A percentile compares a stretch with the other conserved stretches of the same genome.
Conservation (phyloP, 30 jellyfish, hydroid and myxozoan species). For the Nemopilema nomurai region DNA sequence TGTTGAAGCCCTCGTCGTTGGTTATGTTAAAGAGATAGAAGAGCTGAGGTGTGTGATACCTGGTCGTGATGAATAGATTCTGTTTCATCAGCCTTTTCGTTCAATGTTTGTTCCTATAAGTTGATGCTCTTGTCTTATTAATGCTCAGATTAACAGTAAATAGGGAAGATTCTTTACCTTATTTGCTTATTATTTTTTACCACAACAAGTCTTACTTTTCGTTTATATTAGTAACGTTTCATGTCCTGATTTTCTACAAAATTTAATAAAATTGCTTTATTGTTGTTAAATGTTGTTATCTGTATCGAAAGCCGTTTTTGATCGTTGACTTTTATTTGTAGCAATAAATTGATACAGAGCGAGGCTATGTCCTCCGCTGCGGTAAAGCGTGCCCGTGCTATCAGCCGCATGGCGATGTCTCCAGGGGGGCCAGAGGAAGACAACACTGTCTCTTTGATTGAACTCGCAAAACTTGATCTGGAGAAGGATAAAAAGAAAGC, state of each 20-base stretch:
- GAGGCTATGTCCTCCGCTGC: constrained; percentile 97
- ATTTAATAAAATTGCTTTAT: no score
- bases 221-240: no score
- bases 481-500: constrained; percentile 70
- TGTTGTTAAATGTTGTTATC: not conserved
- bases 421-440: constrained; percentile 88
- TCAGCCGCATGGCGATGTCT: constrained; percentile 96
- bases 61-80: not conserved
- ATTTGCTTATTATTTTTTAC: no score
- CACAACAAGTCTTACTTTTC: no score
- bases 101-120: no score
- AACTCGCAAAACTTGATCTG: constrained; percentile 80
- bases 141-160: no score
- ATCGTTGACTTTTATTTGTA: no score
- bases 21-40: constrained; percentile 84
- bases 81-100: not conserved
- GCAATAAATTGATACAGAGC: constrained; percentile 85
- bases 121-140: no score
- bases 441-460: constrained; percentile 57
- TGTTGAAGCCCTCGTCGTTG: constrained; percentile 73
- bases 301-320: not conserved
- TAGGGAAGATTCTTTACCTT: no score
- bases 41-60: constrained; percentile 64
- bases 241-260: no score
- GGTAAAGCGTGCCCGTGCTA: constrained; percentile 88